Base-by-base conservation (phyloP, 2,113 vertebrate species). In the Cephalopterus ornatus region DNA sequence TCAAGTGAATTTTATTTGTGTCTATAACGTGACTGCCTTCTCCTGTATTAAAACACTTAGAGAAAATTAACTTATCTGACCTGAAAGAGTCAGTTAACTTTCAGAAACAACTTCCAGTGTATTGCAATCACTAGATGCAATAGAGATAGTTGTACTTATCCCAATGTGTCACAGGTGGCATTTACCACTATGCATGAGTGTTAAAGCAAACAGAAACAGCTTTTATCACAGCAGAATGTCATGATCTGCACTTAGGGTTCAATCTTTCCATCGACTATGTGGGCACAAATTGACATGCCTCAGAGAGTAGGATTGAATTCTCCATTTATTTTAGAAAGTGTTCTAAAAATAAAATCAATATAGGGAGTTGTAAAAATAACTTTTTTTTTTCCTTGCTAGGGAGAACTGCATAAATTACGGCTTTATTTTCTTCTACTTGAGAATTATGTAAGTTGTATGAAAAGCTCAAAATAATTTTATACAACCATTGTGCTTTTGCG, bases 201-300 rank as follows among this genome's bases (percentile, higher is more conserved):
- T 95, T 97, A 96, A 96, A 94, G 93, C 89, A 96, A 97, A 97
- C 93, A 97, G 96, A 97, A 97, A 95, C 97, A 95, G 96, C 97
- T 97, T 97, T 97, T 97, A 97, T 97, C 97, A 95, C 96, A 97
- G 97, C 91, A 82, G 97, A 97, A 95, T 97, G 87, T 96, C 97
- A 96, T 97, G 97, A 96, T 97, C 90, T 95, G 95, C 96, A 96
- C 96, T 97, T 97, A 96, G 95, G 94, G 93, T 94, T 97, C 96
- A 96, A 91, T 97, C 94, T 97, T 96, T 83, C 82, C 89, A 95
- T 97, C 59, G 70, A 71, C 95, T 95, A 95, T 46, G 96, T 96
- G 89, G 96, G 97, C 85, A 96, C 85, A 96, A 97, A 97, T 97
- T 97, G 97, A 97, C 93, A 73, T 91, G 93, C 72, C 78, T 97